Conservation (phyloP, 2,888 invertebrate species). For the Melolontha melolontha region DNA sequence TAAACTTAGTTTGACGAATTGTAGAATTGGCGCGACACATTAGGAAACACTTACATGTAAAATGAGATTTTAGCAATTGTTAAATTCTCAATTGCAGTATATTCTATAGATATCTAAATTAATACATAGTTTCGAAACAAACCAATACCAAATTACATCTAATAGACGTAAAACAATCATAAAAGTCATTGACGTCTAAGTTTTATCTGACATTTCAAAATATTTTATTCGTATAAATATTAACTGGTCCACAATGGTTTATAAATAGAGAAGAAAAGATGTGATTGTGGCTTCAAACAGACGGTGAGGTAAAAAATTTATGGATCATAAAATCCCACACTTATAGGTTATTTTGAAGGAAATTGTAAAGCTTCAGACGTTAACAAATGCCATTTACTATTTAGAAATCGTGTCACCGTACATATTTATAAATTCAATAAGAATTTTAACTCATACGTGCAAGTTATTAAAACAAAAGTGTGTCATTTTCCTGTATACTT, state of each 20-base stretch:
- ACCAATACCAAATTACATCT: too few relatives aligned
- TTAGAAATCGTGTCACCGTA: constrained; percentile 33
- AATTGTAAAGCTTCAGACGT: constrained; percentile 34
- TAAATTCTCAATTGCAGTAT: too few relatives aligned
- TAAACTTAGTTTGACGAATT: too few relatives aligned
- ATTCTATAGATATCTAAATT: too few relatives aligned
- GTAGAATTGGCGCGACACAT: too few relatives aligned
- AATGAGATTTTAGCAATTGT: too few relatives aligned
- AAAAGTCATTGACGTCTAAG: too few relatives aligned
- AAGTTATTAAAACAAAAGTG: background rate
- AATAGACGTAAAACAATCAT: too few relatives aligned
- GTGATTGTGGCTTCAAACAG: constrained; percentile 33
- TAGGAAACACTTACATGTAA: too few relatives aligned
- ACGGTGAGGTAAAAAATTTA: constrained; percentile 34
- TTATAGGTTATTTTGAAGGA: constrained; percentile 37
- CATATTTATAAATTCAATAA: constrained; percentile 30
- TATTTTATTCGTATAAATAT: constrained; percentile 22
- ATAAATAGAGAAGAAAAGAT: constrained; percentile 36
- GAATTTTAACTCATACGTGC: background rate
- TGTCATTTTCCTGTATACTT: too few relatives aligned
- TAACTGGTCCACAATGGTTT: constrained; percentile 29
- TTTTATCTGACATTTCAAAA: background rate
- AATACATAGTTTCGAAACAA: too few relatives aligned
- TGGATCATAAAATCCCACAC: constrained; percentile 39
- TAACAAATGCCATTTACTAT: constrained; percentile 34